Conservation (phyloP, 1,140 invertebrate genomes). For the Bombus confusus region DNA sequence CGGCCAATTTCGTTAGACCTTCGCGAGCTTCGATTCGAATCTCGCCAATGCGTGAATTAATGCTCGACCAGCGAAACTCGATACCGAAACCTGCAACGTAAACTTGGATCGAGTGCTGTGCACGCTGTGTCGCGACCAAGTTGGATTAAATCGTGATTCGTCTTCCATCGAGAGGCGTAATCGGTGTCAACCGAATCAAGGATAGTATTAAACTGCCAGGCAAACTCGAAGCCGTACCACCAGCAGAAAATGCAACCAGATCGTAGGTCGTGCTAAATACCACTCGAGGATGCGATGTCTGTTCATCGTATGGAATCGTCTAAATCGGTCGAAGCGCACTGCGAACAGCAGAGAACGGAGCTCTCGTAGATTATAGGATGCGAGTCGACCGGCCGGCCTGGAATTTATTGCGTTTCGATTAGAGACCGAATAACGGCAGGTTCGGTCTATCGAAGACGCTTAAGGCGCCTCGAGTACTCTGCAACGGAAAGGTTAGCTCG, state of each 20-base stretch:
- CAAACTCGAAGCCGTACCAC: background rate
- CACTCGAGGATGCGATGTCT: background rate
- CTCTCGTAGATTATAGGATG: background rate
- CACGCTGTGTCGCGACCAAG: background rate
- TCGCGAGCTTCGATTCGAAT: constrained; percentile 24
- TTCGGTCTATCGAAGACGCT: background rate
- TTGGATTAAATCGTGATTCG: constrained; percentile 40
- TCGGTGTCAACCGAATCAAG: constrained; percentile 32
- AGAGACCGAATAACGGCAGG: constrained; percentile 1
- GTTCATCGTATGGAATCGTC: background rate
- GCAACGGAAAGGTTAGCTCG: background rate
- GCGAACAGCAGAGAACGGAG: background rate
- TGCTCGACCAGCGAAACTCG: constrained; percentile 9
- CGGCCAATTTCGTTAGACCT: constrained; percentile 20
- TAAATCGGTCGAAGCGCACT: background rate
- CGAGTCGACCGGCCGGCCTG: background rate
- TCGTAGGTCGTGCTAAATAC: background rate
- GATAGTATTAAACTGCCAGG: constrained; percentile 4
- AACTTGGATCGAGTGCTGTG: background rate
- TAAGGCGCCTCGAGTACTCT: background rate
- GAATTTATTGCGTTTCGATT: constrained; percentile 31
- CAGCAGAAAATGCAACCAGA: background rate
- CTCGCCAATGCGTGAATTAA: constrained; percentile 50
- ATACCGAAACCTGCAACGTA: background rate
- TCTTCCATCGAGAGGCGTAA: constrained; percentile 11